These are phyloP conservation scores for Takifugu flavidus DNA, from an alignment of 2,113 vertebrate genomes.

Conservation along the genomic window DNA sequence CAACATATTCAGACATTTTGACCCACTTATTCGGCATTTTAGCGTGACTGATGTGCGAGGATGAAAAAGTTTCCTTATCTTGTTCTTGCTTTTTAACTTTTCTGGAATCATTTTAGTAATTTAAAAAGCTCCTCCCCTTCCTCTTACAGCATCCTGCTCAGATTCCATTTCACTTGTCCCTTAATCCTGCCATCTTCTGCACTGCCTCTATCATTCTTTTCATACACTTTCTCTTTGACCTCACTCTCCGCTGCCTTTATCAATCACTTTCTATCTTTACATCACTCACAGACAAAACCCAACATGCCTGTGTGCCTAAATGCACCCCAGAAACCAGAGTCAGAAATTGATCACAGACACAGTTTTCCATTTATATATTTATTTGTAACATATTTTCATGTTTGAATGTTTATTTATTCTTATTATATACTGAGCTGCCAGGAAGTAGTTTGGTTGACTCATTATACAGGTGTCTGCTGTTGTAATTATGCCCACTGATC, in stretches of 20 bases:
- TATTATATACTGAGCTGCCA: neutral
- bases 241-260: constrained; percentile 2
- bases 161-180: constrained; percentile 21
- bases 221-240: constrained; percentile 10
- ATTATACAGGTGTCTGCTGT: neutral
- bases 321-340: too few relatives aligned
- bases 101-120: constrained; percentile 7
- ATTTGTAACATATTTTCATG: too few relatives aligned
- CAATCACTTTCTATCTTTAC: too few relatives aligned
- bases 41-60: neutral
- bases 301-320: too few relatives aligned
- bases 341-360: too few relatives aligned
- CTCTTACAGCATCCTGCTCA: constrained; percentile 22
- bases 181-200: constrained; percentile 21
- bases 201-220: constrained; percentile 24
- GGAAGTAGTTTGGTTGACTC: neutral
- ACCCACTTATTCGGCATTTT: neutral
- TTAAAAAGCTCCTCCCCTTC: neutral
- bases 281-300: too few relatives aligned
- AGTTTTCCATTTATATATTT: neutral
- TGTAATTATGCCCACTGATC: neutral
- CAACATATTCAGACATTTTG: neutral
- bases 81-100: neutral
- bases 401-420: too few relatives aligned
- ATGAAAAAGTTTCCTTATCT: neutral